These are phyloP conservation scores for Adelosebastes latens DNA, from an alignment of 2,797 vertebrate genomes.

Conservation along the genomic window DNA sequence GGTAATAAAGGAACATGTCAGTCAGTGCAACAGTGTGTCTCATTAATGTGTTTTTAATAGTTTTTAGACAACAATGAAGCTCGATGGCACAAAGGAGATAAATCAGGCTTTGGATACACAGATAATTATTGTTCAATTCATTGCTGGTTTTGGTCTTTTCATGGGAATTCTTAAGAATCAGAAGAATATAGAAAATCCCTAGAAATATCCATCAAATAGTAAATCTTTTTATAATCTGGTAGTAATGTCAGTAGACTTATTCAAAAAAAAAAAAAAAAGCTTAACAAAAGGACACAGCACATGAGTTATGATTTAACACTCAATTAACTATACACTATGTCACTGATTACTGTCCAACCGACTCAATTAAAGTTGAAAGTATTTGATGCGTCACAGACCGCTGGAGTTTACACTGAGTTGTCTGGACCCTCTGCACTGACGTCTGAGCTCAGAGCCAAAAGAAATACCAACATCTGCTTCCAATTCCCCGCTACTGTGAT, in stretches of 20 bases:
- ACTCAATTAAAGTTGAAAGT: constrained; percentile 10
- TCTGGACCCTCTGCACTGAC: constrained; percentile 34
- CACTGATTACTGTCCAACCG: constrained; percentile 11
- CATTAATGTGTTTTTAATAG: neutral
- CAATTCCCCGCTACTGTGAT: constrained; percentile 44
- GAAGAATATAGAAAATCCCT: neutral
- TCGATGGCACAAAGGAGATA: neutral
- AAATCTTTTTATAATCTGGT: neutral
- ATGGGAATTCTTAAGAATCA: neutral
- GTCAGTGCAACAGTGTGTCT: neutral
- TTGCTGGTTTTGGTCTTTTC: neutral
- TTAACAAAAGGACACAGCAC: neutral
- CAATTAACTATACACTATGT: neutral
- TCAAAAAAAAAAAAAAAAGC: neutral
- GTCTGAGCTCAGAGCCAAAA: constrained; percentile 46
- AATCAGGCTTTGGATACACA: neutral
- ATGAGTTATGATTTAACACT: constrained; percentile 3
- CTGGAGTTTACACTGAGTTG: constrained; percentile 15
- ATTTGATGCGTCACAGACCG: constrained; percentile 27
- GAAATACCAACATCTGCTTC: constrained; percentile 68
- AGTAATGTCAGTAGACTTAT: neutral
- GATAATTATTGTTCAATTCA: neutral
- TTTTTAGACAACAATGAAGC: neutral
- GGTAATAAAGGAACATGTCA: neutral
- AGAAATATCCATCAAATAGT: neutral